A percentile compares a stretch with the other conserved stretches of the same genome.
Conservation (phyloP, 2,888 invertebrate genomes). For the Aethes cnicana region DNA sequence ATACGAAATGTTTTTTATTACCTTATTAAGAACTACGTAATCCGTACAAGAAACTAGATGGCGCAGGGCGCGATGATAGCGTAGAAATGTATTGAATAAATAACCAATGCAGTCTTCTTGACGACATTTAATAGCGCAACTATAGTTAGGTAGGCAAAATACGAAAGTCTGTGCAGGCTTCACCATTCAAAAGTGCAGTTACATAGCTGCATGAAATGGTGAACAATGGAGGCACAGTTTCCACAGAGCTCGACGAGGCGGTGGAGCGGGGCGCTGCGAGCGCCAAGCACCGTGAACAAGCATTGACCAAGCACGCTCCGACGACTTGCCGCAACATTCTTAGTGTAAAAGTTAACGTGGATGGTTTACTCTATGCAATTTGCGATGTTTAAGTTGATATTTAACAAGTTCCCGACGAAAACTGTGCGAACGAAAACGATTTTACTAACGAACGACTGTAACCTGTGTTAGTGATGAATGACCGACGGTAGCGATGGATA, state of each 20-base stretch:
- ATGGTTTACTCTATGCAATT: constrained; percentile 81
- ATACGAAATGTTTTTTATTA: no score
- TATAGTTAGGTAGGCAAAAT: no score
- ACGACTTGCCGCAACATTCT: constrained; percentile 80
- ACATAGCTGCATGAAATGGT: constrained; percentile 38
- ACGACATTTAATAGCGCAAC: no score
- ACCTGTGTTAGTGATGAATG: constrained; percentile 57
- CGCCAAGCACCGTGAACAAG: constrained; percentile 67
- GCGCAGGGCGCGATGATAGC: neutral
- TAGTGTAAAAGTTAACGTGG: constrained; percentile 81
- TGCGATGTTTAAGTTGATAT: constrained; percentile 73
- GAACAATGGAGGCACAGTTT: constrained; percentile 33
- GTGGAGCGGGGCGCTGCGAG: constrained; percentile 55
- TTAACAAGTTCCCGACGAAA: constrained; percentile 56
- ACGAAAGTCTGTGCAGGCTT: constrained; percentile 7
- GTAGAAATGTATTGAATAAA: neutral
- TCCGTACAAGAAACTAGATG: no score
- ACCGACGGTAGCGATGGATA: constrained; percentile 52
- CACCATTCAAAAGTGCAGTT: constrained; percentile 19
- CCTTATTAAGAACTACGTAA: no score
- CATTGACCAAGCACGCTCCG: constrained; percentile 76
- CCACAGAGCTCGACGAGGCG: constrained; percentile 31
- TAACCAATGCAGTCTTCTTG: constrained; percentile 9
- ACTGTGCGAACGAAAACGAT: constrained; percentile 61
- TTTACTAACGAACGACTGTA: constrained; percentile 56